Evolutionary conservation across 2,888 invertebrate species (phyloP), one percentile per base, ranked within the genome.

Genomic region (Notodonta ziczac): DNA sequence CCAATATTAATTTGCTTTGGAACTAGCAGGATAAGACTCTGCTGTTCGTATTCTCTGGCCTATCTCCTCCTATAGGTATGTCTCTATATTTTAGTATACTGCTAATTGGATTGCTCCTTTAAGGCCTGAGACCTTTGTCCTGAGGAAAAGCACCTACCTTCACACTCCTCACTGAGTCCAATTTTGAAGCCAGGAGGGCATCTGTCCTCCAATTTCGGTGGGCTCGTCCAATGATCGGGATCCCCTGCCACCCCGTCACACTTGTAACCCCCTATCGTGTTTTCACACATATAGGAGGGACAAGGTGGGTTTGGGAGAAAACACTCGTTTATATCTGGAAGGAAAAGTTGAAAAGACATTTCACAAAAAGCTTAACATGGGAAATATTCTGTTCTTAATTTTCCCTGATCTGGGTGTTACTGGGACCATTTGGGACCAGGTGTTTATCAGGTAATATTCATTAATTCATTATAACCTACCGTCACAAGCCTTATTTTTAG

Each of bases 251-350:
- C 76, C 0, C 93, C 93, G 0, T 84, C 90, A 68, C 94, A 94
- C 58, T 86, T 89, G 79, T 90, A 94, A 0, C 89, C 91, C 0
- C 94, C 94, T 0, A 94, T 80, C 0, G 93, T 93, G 61, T 94
- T 94, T 73, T 91, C 88, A 57, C 94, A 94, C 0, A 89, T 67
- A 56, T 88, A 88, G 0, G 72, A 51, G 0, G 91, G 88, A 59
- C 94, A 94, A 0, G 93, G 93, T 0, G 94, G 91, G n/a, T 78
- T 81, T 0, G 86, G 84, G 0, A 92, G 77, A 1, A 77, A 72
- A 57, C 99, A 99, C 88, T 99, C 99, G 83, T 99, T 96, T 55
- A 99, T 95, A 84, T 99, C 99, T 91, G 75, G 1, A 74, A 72
- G 6, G 3, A 13, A 48, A 35, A 35, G 2, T 6, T 4, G 4